Evolutionary conservation across 1,140 invertebrate species (phyloP).

Genomic region (Drosophila bipectinata): DNA sequence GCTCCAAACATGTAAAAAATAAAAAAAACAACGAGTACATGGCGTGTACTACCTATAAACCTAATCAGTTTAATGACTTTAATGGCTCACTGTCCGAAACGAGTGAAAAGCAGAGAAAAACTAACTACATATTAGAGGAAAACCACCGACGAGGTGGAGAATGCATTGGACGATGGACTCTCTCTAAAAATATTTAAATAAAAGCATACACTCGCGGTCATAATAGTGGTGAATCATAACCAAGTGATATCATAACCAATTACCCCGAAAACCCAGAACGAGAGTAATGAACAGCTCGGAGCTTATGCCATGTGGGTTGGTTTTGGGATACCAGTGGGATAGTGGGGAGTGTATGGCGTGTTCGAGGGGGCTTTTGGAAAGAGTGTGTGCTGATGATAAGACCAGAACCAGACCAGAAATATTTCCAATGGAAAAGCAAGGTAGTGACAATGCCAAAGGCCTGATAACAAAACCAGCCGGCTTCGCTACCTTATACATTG

Average conservation of each 20-base stretch:
- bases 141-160: slow-evolving; percentile 6
- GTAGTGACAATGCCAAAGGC: slow-evolving; percentile 9
- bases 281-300: background rate
- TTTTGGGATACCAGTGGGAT: background rate
- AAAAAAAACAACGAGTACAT: slow-evolving; percentile 14
- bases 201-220: background rate
- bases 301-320: background rate
- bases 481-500: background rate
- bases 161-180: slow-evolving; percentile 21
- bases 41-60: slow-evolving; percentile 31
- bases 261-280: slow-evolving; percentile 38
- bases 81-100: slow-evolving; percentile 36
- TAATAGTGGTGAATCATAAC: slow-evolving; percentile 50
- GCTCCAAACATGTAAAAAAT: slow-evolving; percentile 16
- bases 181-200: slow-evolving; percentile 27
- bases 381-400: slow-evolving; percentile 13
- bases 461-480: slow-evolving; percentile 24
- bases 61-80: slow-evolving; percentile 53
- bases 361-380: slow-evolving; percentile 9
- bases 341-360: slow-evolving; percentile 9
- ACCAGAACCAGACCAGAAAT: slow-evolving; percentile 2
- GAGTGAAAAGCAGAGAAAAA: slow-evolving; percentile 5
- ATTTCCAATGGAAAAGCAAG: slow-evolving; percentile 15
- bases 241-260: slow-evolving; percentile 72
- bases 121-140: too few relatives aligned